Conservation (phyloP, 2,888 invertebrate species). For the Nephrotoma appendiculata region DNA sequence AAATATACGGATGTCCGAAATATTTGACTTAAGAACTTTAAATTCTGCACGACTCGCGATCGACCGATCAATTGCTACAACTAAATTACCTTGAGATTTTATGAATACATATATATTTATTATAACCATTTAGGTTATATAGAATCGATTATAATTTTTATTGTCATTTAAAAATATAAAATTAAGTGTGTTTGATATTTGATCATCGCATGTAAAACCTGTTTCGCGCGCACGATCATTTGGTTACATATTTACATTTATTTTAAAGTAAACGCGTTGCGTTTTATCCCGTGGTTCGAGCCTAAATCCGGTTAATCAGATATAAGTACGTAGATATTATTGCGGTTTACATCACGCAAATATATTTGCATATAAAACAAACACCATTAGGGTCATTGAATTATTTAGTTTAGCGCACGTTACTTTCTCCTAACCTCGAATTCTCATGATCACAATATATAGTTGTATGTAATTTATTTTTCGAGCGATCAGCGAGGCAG, state of each 20-base stretch:
- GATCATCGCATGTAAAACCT: background rate
- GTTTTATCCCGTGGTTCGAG: background rate
- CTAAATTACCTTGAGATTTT: background rate
- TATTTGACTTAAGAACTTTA: background rate
- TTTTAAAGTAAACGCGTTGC: background rate
- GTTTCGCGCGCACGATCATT: background rate
- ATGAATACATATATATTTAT: background rate
- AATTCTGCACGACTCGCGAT: background rate
- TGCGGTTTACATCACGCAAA: background rate
- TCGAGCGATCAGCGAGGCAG: background rate
- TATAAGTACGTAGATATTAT: background rate
- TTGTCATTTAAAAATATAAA: background rate
- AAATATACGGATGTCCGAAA: background rate
- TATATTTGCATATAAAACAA: background rate
- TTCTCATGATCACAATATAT: background rate
- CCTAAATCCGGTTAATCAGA: background rate
- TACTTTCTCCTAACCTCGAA: background rate
- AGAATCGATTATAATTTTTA: background rate
- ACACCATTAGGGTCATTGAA: background rate
- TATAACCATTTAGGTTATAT: background rate
- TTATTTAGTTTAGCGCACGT: background rate
- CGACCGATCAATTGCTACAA: background rate
- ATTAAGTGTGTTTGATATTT: background rate
- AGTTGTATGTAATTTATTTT: too few relatives aligned
- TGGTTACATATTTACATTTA: background rate